phyloP scores from a whole-genome alignment of 1,140 invertebrate genomes.

The Saccostrea cuccullata region DNA sequence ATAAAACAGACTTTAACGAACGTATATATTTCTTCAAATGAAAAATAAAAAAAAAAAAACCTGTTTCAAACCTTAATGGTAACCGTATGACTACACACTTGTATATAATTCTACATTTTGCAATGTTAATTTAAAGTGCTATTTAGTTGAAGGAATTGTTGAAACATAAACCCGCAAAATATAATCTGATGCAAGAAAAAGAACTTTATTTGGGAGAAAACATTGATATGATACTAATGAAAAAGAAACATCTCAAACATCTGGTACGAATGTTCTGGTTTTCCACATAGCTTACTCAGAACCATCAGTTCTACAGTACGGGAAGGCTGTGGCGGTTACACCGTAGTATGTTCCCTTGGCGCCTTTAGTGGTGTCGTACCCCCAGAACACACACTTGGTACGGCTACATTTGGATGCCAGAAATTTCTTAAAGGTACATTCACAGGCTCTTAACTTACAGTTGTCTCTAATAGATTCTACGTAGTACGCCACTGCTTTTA shows the following conservation, averaged over 20 bases:
- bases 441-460: background rate
- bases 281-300: background rate
- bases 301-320: background rate
- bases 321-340: background rate
- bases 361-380: background rate
- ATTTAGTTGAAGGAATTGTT: too few relatives aligned
- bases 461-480: background rate
- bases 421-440: slow-evolving; percentile 14
- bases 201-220: too few relatives aligned
- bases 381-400: slow-evolving; percentile 18
- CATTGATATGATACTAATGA: background rate
- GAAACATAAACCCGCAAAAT: too few relatives aligned
- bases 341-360: background rate
- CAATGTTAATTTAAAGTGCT: too few relatives aligned
- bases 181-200: too few relatives aligned
- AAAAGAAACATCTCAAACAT: too few relatives aligned
- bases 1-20: background rate
- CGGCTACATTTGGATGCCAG: background rate
- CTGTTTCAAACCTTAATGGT: too few relatives aligned
- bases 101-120: too few relatives aligned
- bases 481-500: background rate
- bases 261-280: too few relatives aligned
- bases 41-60: background rate
- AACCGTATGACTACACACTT: too few relatives aligned
- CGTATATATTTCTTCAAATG: background rate